A percentile compares a stretch with the other conserved stretches of the same genome.
Conservation (phyloP, 1,140 invertebrate species). For the Drosophila kanapiae region DNA sequence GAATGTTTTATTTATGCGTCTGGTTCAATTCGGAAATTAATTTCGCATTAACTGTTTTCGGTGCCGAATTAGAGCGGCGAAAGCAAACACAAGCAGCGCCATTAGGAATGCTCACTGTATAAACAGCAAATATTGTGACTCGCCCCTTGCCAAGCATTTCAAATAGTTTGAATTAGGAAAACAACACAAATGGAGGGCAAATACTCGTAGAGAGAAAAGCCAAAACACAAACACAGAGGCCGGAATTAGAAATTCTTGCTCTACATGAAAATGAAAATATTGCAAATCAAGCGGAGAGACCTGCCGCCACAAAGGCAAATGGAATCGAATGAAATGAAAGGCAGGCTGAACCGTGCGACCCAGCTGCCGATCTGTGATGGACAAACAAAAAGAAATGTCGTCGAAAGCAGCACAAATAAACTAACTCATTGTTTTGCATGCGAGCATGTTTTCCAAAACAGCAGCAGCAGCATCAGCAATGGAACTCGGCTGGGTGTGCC, state of each 20-base stretch:
- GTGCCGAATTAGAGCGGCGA: conserved; percentile 27
- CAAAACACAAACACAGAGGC: conserved; percentile 11
- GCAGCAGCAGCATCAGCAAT: conserved; percentile 1
- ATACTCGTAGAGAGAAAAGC: conserved; percentile 14
- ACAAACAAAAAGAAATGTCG: conserved; percentile 33
- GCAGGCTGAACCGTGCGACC: conserved; percentile 49
- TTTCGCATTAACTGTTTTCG: conserved; percentile 57
- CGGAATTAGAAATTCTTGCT: conserved; percentile 53
- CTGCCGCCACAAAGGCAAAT: conserved; percentile 15
- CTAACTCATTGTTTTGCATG: conserved; percentile 42
- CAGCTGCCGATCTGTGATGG: conserved; percentile 54
- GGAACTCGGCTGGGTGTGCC: conserved; percentile 43
- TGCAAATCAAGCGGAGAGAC: conserved; percentile 42
- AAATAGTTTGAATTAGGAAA: conserved; percentile 43
- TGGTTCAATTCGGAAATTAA: conserved; percentile 63
- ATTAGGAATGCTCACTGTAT: conserved; percentile 29
- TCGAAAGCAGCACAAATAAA: conserved; percentile 6
- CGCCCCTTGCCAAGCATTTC: conserved; percentile 10
- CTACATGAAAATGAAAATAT: conserved; percentile 66
- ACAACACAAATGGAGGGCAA: conserved; percentile 26
- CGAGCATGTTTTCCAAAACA: conserved; percentile 38
- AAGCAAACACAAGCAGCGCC: conserved; percentile 19
- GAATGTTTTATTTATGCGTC: conserved; percentile 75
- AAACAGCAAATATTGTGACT: conserved; percentile 42
- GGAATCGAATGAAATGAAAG: conserved; percentile 26